These are phyloP conservation scores for Genyomyrus donnyi DNA, from an alignment of 2,113 vertebrate genomes.

Conservation along the genomic window DNA sequence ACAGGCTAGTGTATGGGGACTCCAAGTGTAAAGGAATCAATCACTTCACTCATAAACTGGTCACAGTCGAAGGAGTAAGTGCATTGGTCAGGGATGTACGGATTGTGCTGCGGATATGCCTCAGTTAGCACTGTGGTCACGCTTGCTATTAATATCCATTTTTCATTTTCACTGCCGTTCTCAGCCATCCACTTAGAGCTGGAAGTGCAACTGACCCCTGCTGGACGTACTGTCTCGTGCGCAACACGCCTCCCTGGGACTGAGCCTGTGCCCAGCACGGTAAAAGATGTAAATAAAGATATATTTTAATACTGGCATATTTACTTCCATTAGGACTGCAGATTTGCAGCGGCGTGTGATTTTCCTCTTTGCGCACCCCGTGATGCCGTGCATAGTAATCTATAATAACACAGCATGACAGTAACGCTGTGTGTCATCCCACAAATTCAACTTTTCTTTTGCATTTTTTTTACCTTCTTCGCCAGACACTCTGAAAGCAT, in stretches of 20 bases:
- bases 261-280: neutral
- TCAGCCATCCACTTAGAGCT: neutral
- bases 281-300: neutral
- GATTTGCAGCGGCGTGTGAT: conserved; percentile 58
- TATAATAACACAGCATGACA: conserved; percentile 41
- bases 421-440: conserved; percentile 33
- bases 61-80: neutral
- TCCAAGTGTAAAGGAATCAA: neutral
- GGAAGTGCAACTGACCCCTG: neutral
- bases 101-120: neutral
- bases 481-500: conserved; percentile 31
- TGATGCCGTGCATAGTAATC: conserved; percentile 57
- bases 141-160: conserved; percentile 1
- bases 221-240: neutral
- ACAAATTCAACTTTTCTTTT: conserved; percentile 55
- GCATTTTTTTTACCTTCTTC: conserved; percentile 51
- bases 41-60: neutral
- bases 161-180: neutral
- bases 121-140: neutral
- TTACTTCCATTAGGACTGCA: conserved; percentile 51
- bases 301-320: neutral
- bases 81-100: neutral
- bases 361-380: conserved; percentile 65
- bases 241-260: neutral
- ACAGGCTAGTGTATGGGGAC: neutral